Percentiles rank a stretch among this genome's conserved stretches.
phyloP scores from a whole-genome alignment of 2,797 vertebrate species.

The Phrynocephalus guinanensis region DNA sequence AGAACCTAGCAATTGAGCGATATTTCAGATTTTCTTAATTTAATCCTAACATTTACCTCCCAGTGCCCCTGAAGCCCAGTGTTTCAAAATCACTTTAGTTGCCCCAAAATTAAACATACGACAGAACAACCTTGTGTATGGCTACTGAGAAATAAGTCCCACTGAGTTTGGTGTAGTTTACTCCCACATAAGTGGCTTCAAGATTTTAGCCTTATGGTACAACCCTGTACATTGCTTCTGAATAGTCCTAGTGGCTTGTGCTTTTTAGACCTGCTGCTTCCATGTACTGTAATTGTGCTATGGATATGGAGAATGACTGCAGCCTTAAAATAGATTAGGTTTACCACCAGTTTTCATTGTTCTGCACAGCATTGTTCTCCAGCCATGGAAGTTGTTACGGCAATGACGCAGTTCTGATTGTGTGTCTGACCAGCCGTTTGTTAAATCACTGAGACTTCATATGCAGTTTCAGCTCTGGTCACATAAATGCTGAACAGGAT shows the following conservation, averaged over 20 bases:
- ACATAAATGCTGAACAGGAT: no score
- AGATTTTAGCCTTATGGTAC: background rate
- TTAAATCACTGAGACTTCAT: no score
- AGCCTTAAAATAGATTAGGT: background rate
- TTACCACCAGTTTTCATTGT: background rate
- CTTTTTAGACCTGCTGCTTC: background rate
- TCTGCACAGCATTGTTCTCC: background rate
- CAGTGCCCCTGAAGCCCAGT: background rate
- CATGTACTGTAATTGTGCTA: background rate
- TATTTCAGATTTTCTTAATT: slow-evolving; percentile 27
- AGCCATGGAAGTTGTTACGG: no score
- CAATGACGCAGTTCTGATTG: no score
- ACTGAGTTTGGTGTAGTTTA: background rate
- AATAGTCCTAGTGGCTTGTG: background rate
- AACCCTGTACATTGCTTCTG: background rate
- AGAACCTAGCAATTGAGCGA: slow-evolving; percentile 38
- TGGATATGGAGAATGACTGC: background rate
- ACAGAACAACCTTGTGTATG: background rate
- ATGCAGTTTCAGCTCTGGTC: no score
- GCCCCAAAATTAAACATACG: background rate
- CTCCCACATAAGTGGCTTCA: background rate
- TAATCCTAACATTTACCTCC: slow-evolving; percentile 6
- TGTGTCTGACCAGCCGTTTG: no score
- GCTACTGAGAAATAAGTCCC: background rate
- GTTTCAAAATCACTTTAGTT: background rate